Base-by-base conservation (phyloP, 2,797 vertebrate genomes). In the Sebastes hubbsi region DNA sequence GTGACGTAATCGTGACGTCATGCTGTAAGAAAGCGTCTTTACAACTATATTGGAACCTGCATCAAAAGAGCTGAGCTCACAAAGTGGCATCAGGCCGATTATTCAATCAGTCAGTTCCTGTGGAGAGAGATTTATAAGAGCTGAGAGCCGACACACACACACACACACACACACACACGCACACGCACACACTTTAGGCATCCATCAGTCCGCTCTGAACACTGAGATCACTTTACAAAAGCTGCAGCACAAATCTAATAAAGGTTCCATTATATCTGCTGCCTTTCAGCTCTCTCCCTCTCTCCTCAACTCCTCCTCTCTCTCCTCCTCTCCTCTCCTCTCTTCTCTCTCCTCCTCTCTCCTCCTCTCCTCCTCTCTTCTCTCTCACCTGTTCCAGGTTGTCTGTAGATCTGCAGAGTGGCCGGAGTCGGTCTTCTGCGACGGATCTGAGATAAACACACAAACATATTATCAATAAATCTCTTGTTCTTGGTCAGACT, bases 351-450 rank as follows among this genome's bases (percentile, higher is more conserved):
- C 25, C 25, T 3, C 25, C 3, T 25, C 25, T 25, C 3, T 25
- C 25, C 25, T 25, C 25, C 3, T 25, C 25, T 25, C 25, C 25
- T 4, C 25, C 25, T 27, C 25, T 27, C 12, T 25, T 6, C 29
- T 30, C 32, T 64, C 82, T 84, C 85, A 93, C 91, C 92, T 92
- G 88, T 54, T 38, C 88, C 88, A 66, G 92, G 91, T 82, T 90
- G 93, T 89, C 91, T 92, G 89, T 94, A 94, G 89, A 94, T 94
- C 90, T 94, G 93, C 90, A 94, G 90, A 2, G 92, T 94, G 8
- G 93, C 93, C 12, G 92, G 93, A 79, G 93, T 94, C 1, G 93
- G 93, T 88, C 93, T 77, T 85, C 93, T 89, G 73, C 93, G 92
- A 9, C 93, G 92, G 69, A 94, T 94, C 93, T 94, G 81, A 83